phyloP scores from a whole-genome alignment of 2,888 invertebrate species.

The Geophilus truncorum region DNA sequence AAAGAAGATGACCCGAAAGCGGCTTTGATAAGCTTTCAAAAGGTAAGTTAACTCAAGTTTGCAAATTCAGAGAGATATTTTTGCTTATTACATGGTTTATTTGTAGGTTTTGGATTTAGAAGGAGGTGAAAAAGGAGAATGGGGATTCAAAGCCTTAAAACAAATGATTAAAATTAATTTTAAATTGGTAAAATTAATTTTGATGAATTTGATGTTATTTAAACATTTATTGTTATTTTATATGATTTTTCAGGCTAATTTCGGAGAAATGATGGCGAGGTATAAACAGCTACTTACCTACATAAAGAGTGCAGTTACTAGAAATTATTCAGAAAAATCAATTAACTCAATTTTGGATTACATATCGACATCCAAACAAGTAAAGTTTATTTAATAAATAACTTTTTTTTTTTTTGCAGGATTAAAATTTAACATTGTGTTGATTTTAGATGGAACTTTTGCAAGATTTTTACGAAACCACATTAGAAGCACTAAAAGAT shows the following conservation, averaged over 20 bases:
- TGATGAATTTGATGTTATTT: not conserved
- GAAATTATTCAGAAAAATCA: conserved; percentile 99
- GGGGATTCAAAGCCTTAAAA: conserved; percentile 99
- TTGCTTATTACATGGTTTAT: conserved; percentile 51
- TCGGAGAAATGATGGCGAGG: conserved; percentile 88
- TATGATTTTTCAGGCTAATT: conserved; percentile 65
- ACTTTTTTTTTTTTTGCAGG: conserved; percentile 7
- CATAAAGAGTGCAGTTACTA: conserved; percentile 97
- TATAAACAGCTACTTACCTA: conserved; percentile 96
- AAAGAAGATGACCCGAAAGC: conserved; percentile 94
- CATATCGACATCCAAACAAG: conserved; percentile 98
- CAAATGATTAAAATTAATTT: conserved; percentile 99
- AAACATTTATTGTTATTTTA: conserved; percentile 20
- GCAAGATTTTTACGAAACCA: conserved; percentile 98
- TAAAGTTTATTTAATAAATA: conserved; percentile 53
- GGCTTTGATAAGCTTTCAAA: conserved; percentile 78
- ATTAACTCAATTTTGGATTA: conserved; percentile 99
- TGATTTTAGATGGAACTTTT: conserved; percentile 82
- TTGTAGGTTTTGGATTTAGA: conserved; percentile 87
- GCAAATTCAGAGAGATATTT: not conserved
- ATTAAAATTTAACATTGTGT: conserved; percentile 7
- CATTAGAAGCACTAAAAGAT: conserved; percentile 87
- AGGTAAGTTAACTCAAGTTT: conserved; percentile 25
- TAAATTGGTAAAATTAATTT: conserved; percentile 64
- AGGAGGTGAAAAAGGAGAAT: conserved; percentile 97